Evolutionary conservation across 2,797 vertebrate species (phyloP).

Genomic region (Anniella stebbinsi): DNA sequence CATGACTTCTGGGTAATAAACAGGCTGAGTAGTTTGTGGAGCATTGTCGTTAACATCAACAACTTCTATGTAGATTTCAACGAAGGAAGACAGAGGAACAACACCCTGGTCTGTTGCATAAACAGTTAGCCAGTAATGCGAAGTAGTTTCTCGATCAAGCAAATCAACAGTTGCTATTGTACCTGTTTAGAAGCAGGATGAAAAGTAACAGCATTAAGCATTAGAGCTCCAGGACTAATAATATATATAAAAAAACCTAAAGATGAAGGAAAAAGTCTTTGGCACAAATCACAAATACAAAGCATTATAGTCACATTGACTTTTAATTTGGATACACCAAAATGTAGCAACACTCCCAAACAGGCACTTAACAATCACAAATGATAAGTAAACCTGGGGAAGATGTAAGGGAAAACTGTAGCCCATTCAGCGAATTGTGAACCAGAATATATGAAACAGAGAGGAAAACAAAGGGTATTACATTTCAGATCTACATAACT

Average conservation of each 20-base stretch:
- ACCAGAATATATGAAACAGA: neutral
- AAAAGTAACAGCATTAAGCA: slow-evolving; percentile 13
- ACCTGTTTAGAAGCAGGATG: slow-evolving; percentile 78
- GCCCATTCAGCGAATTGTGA: neutral
- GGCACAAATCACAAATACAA: neutral
- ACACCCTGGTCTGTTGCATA: slow-evolving; percentile 92
- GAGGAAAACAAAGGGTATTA: neutral
- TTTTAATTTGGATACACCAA: slow-evolving; percentile 7
- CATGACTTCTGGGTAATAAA: slow-evolving; percentile 94
- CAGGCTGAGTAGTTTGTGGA: slow-evolving; percentile 92
- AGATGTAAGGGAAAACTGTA: neutral
- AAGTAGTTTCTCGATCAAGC: slow-evolving; percentile 91
- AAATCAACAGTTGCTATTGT: slow-evolving; percentile 90
- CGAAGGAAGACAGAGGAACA: slow-evolving; percentile 92
- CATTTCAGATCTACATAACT: neutral
- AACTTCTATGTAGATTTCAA: slow-evolving; percentile 94
- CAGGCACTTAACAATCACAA: slow-evolving; percentile 20
- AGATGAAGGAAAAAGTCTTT: neutral
- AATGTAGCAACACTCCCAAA: slow-evolving; percentile 17
- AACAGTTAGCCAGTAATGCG: slow-evolving; percentile 97
- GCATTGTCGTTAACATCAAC: slow-evolving; percentile 97
- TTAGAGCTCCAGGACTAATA: neutral
- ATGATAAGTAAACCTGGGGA: slow-evolving; percentile 11
- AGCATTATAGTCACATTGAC: neutral
- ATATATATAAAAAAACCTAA: neutral